phyloP scores from a whole-genome alignment of 2,113 vertebrate species.

The Neogobius melanostomus region DNA sequence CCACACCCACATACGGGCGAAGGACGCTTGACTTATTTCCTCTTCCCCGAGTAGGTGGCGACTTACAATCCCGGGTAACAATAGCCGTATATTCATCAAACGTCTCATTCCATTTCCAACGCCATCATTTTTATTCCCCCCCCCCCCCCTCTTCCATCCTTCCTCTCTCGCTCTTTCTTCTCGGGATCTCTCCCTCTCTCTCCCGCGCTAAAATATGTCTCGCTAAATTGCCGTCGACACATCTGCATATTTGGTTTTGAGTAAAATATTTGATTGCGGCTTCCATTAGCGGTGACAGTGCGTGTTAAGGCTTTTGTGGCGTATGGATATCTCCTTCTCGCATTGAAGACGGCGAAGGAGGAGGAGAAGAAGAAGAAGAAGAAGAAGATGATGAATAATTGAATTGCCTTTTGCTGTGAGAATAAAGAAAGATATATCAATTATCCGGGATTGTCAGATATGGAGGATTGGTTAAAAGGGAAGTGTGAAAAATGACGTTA shows the following conservation, averaged over 20 bases:
- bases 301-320: constrained; percentile 46
- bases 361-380: neutral
- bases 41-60: constrained; percentile 43
- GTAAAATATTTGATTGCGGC: constrained; percentile 63
- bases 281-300: constrained; percentile 61
- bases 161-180: neutral
- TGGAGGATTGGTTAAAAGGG: constrained; percentile 26
- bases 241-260: constrained; percentile 69
- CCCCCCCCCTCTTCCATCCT: neutral
- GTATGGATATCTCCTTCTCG: constrained; percentile 28
- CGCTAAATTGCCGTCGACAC: constrained; percentile 60
- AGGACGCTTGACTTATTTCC: constrained; percentile 48
- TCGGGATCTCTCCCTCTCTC: neutral
- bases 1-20: constrained; percentile 51
- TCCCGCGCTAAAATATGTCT: constrained; percentile 55
- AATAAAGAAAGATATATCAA: constrained; percentile 47
- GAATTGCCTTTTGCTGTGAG: constrained; percentile 36
- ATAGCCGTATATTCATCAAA: constrained; percentile 63
- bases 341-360: neutral
- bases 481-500: neutral
- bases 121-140: constrained; percentile 10
- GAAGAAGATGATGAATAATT: constrained; percentile 53
- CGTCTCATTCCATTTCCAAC: constrained; percentile 58
- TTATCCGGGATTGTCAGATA: constrained; percentile 46
- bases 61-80: constrained; percentile 59